Conservation (phyloP, 2,113 vertebrate genomes). For the Plotosus lineatus region DNA sequence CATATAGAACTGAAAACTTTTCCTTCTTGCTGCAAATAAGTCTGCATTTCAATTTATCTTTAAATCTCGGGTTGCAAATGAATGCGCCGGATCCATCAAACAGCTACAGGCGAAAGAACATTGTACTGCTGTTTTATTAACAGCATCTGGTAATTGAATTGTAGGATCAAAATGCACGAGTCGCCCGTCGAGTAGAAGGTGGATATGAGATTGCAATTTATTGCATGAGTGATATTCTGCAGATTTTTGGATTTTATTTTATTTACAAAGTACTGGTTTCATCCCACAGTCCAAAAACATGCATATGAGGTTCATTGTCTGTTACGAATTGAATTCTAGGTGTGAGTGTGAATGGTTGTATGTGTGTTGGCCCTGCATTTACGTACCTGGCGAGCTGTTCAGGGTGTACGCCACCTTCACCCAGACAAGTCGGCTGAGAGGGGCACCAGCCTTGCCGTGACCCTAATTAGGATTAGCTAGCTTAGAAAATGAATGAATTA, state of each 20-base stretch:
- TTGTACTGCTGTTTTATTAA: conserved; percentile 16
- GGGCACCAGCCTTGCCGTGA: too few relatives aligned
- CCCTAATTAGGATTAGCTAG: too few relatives aligned
- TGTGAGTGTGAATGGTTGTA: too few relatives aligned
- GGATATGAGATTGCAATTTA: conserved; percentile 40
- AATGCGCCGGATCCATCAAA: not conserved
- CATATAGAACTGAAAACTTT: not conserved
- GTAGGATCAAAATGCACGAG: not conserved
- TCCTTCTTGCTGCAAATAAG: not conserved
- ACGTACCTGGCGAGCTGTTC: too few relatives aligned
- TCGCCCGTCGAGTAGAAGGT: conserved; percentile 30
- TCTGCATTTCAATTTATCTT: not conserved
- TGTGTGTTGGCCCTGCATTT: too few relatives aligned
- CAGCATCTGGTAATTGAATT: conserved; percentile 16
- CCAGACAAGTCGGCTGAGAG: too few relatives aligned
- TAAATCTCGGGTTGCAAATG: not conserved
- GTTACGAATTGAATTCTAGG: too few relatives aligned
- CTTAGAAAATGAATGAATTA: too few relatives aligned
- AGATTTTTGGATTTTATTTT: not conserved
- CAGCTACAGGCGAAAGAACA: not conserved
- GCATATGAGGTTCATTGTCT: too few relatives aligned
- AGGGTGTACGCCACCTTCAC: too few relatives aligned
- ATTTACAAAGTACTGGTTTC: too few relatives aligned
- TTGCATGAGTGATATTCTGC: conserved; percentile 31
- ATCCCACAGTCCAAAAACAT: too few relatives aligned